phyloP scores from a whole-genome alignment of 2,888 invertebrate species.

The Leptura quadrifasciata region DNA sequence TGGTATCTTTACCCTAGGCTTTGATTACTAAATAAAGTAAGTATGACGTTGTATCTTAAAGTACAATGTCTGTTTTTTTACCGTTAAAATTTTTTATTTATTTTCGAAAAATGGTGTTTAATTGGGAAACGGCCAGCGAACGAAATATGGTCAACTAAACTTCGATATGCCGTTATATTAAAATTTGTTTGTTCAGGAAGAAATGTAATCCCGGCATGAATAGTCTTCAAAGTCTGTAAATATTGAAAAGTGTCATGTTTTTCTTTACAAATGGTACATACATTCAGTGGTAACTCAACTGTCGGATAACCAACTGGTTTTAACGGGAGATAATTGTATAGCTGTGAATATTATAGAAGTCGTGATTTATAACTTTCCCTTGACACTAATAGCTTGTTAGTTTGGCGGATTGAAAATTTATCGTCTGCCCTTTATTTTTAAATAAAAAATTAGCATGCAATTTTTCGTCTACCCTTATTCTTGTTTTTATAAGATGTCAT shows the following conservation, averaged over 20 bases:
- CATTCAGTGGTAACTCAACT: not conserved
- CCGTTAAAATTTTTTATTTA: too few species aligned
- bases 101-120: too few species aligned
- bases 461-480: constrained; percentile 3
- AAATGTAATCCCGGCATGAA: not conserved
- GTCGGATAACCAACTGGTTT: constrained; percentile 1
- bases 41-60: too few species aligned
- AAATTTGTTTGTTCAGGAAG: too few species aligned
- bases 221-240: not conserved
- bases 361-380: constrained; percentile 22
- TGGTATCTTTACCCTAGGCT: too few species aligned
- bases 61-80: too few species aligned
- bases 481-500: constrained; percentile 7
- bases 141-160: too few species aligned
- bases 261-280: not conserved
- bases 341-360: constrained; percentile 14
- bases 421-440: constrained; percentile 23
- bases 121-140: too few species aligned
- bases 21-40: too few species aligned
- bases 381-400: constrained; percentile 41
- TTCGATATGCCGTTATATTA: too few species aligned
- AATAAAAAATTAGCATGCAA: constrained; percentile 29
- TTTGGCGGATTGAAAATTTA: constrained; percentile 39
- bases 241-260: not conserved
- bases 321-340: constrained; percentile 4